phyloP scores from a whole-genome alignment of 2,797 vertebrate species.

The Bradypodion pumilum region DNA sequence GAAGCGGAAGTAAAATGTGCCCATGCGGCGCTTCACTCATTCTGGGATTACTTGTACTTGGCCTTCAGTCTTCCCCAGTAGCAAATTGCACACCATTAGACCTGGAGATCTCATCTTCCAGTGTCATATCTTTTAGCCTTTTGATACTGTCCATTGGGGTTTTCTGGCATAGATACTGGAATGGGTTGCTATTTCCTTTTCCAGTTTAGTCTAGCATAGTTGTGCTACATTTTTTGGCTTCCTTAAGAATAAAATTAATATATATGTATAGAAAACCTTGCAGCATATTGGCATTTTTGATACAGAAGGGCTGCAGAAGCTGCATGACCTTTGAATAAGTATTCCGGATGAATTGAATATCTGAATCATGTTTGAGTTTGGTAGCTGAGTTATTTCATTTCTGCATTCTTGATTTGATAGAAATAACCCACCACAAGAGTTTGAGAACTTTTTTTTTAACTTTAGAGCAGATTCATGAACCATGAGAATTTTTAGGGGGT shows the following conservation, averaged over 20 bases:
- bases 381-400: background rate
- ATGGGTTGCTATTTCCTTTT: no score
- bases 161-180: no score
- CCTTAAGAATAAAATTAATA: background rate
- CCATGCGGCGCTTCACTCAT: no score
- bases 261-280: background rate
- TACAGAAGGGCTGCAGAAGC: background rate
- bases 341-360: background rate
- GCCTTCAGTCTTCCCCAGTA: no score
- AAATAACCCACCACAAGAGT: background rate
- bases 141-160: no score
- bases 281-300: background rate
- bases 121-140: no score
- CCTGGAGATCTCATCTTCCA: no score
- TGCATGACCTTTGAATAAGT: background rate
- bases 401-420: background rate
- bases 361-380: background rate
- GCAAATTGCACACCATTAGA: no score
- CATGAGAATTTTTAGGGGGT: conserved; percentile 23
- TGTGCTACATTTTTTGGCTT: no score
- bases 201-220: no score
- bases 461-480: conserved; percentile 5
- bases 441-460: background rate
- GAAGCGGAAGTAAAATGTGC: no score
- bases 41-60: no score